Evolutionary conservation across 2,797 vertebrate species (phyloP), one percentile per base, ranked within the genome.

Genomic region (Ptychobarbus kaznakovi): DNA sequence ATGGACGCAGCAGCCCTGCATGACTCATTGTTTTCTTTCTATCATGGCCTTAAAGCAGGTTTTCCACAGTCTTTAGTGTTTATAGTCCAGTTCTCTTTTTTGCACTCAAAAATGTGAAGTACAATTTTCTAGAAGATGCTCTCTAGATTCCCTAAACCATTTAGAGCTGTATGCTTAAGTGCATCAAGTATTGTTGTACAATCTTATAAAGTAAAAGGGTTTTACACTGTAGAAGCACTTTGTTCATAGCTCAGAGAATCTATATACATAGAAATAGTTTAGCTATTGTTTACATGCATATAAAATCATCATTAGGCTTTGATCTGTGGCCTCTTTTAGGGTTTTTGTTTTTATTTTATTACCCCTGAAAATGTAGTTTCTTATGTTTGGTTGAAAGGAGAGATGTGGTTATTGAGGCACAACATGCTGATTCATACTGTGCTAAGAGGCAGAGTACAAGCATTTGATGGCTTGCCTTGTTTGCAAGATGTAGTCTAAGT

Each of bases 181-280:
- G 44, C 32, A 84, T 83, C n/a, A 51, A 6, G 44, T 63, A 73
- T 86, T 75, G 28, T 63, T 84, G 18, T 56, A 75, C 49, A 78
- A 75, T 76, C 22, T 46, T 78, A 56, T 78, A 12, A 66, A 82
- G 86, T 84, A 72, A 89, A 90, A 69, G 32, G 68, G 89, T 90
- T 72, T 78, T 87, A 90, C 86, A 92, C 89, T 86, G 86, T 90
- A 56, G 91, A 94, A 92, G 93, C 91, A 93, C 92, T 94, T 95
- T 94, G 91, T 93, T 92, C 12, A 92, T 87, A 90, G 53, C 81
- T 89, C 72, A 87, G 86, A 77, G 81, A 79, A 87, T 79, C 85
- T 90, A 90, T 91, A 87, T 70, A 90, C 51, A 73, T n/a, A 86
- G 63, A 87, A 78, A 86, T 86, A 80, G 86, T 87, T 88, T 87